These are phyloP conservation scores for Eriocheir sinensis DNA, from an alignment of 1,140 invertebrate species.

Conservation along the genomic window DNA sequence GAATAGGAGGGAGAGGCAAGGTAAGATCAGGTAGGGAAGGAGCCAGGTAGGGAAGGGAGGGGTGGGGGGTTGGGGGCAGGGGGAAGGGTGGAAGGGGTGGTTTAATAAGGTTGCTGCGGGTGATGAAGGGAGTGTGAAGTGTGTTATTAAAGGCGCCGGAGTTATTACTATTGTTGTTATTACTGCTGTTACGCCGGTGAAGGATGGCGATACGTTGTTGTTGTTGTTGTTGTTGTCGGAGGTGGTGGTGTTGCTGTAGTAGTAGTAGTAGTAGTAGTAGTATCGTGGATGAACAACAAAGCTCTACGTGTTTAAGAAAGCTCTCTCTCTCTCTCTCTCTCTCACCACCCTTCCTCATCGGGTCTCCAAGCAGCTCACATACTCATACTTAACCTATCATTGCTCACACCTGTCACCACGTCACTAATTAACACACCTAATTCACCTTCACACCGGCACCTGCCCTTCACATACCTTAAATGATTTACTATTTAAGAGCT, in stretches of 20 bases:
- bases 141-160: background rate
- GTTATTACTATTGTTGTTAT: background rate
- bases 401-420: too few relatives aligned
- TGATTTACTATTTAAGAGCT: too few relatives aligned
- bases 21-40: background rate
- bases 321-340: slow-evolving; percentile 14
- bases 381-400: too few relatives aligned
- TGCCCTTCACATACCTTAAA: too few relatives aligned
- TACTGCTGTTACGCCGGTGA: background rate
- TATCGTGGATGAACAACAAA: background rate
- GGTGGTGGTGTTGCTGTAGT: too few relatives aligned
- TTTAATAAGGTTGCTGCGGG: background rate
- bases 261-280: background rate
- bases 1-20: background rate
- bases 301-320: background rate
- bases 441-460: too few relatives aligned
- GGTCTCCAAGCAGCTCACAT: too few relatives aligned
- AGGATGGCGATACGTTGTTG: background rate
- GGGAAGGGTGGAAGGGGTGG: background rate
- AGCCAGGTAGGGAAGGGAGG: too few relatives aligned
- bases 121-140: background rate
- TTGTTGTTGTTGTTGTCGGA: background rate
- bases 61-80: background rate
- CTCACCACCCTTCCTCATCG: too few relatives aligned
- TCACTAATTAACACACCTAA: too few relatives aligned